Conservation (phyloP, 2,797 vertebrate genomes). For the Sparus aurata region DNA sequence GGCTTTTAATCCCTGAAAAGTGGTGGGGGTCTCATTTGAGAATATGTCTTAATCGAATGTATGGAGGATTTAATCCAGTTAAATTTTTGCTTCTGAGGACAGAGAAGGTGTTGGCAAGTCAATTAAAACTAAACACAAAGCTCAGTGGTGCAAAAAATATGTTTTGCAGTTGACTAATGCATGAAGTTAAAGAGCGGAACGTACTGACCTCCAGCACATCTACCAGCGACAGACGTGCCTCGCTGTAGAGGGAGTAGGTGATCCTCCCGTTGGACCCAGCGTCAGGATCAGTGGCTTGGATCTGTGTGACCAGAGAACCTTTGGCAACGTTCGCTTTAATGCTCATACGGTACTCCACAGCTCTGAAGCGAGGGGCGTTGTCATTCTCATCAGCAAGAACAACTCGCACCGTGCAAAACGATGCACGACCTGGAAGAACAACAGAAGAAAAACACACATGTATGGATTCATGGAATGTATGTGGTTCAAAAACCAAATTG, state of each 20-base stretch:
- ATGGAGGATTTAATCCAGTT: background rate
- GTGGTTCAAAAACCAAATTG: background rate
- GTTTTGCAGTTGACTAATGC: background rate
- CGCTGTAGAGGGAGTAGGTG: slow-evolving; percentile 93
- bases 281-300: slow-evolving; percentile 94
- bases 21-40: slow-evolving; percentile 2
- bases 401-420: slow-evolving; percentile 95
- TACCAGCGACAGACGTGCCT: slow-evolving; percentile 88
- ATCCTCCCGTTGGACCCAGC: slow-evolving; percentile 93
- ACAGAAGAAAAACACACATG: background rate
- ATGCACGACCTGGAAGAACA: slow-evolving; percentile 86
- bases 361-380: slow-evolving; percentile 94
- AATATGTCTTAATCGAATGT: slow-evolving; percentile 38
- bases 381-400: slow-evolving; percentile 97
- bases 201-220: slow-evolving; percentile 90
- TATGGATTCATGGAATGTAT: background rate
- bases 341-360: slow-evolving; percentile 93
- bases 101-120: background rate
- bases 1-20: slow-evolving; percentile 51
- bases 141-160: background rate
- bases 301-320: slow-evolving; percentile 93
- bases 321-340: slow-evolving; percentile 93
- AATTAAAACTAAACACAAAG: background rate
- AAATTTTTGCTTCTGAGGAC: background rate
- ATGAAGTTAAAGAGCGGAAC: slow-evolving; percentile 17